These are phyloP conservation scores for Coendou prehensilis DNA, from an alignment of 2,797 vertebrate species.

Conservation along the genomic window DNA sequence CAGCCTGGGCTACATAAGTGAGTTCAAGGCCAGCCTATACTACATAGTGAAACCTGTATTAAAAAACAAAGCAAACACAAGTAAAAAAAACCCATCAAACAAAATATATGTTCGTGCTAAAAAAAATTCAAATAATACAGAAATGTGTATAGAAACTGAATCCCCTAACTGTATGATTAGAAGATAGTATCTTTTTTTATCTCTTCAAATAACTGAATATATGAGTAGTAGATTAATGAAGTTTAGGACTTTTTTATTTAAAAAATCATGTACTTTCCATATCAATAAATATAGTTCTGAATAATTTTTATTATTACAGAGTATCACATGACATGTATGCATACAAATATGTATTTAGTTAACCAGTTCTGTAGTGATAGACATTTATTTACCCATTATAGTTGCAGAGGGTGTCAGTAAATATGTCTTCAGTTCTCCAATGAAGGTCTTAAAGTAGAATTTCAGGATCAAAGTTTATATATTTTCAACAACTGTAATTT, in stretches of 20 bases:
- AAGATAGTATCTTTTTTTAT: neutral
- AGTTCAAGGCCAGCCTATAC: neutral
- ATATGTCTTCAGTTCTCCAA: neutral
- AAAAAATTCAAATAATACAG: neutral
- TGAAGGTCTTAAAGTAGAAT: neutral
- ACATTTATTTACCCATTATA: slow-evolving; percentile 46
- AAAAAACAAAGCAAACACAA: neutral
- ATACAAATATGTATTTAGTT: slow-evolving; percentile 7
- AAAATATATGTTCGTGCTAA: neutral
- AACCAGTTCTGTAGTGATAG: slow-evolving; percentile 50
- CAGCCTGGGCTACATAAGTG: no score
- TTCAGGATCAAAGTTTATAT: slow-evolving; percentile 48
- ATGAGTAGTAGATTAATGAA: slow-evolving; percentile 55
- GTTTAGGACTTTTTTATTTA: slow-evolving; percentile 50
- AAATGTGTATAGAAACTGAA: slow-evolving; percentile 26
- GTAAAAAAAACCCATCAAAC: neutral
- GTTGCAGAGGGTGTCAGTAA: neutral
- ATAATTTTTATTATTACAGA: slow-evolving; percentile 37
- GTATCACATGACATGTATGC: neutral
- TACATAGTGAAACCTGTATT: neutral
- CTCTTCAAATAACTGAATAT: slow-evolving; percentile 23
- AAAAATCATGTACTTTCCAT: slow-evolving; percentile 3
- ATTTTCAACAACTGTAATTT: slow-evolving; percentile 53
- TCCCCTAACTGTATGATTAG: neutral
- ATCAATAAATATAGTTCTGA: neutral